phyloP scores from a whole-genome alignment of 2,113 vertebrate genomes.

The Catharus fuscescens region DNA sequence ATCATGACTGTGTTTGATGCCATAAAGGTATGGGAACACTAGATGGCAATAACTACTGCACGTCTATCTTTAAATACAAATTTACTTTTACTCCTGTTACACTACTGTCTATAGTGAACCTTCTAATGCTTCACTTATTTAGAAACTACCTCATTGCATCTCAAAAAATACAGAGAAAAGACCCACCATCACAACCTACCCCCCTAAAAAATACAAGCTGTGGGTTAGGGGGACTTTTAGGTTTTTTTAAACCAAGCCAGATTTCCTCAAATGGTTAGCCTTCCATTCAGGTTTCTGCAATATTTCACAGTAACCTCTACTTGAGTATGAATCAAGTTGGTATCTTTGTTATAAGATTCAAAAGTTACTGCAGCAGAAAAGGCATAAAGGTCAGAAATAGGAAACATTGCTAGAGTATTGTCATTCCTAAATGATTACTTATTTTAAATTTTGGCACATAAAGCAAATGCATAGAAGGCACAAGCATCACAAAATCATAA shows the following conservation, averaged over 20 bases:
- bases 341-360: background rate
- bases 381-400: background rate
- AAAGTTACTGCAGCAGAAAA: background rate
- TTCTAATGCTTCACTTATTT: background rate
- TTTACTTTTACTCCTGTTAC: background rate
- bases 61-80: background rate
- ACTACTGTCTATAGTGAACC: background rate
- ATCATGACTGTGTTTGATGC: background rate
- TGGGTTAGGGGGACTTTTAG: accelerated
- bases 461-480: background rate
- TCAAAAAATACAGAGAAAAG: background rate
- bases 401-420: background rate
- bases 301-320: background rate
- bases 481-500: background rate
- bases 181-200: accelerated
- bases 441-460: background rate
- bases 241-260: background rate
- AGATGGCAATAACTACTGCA: slow-evolving; percentile 54
- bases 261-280: background rate
- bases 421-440: background rate
- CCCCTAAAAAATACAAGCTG: background rate
- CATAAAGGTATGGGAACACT: slow-evolving; percentile 41
- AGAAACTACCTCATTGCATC: background rate
- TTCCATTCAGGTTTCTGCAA: background rate
- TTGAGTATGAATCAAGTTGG: background rate